Conservation (phyloP, 1,140 invertebrate species). For the Zaprionus inermis region DNA sequence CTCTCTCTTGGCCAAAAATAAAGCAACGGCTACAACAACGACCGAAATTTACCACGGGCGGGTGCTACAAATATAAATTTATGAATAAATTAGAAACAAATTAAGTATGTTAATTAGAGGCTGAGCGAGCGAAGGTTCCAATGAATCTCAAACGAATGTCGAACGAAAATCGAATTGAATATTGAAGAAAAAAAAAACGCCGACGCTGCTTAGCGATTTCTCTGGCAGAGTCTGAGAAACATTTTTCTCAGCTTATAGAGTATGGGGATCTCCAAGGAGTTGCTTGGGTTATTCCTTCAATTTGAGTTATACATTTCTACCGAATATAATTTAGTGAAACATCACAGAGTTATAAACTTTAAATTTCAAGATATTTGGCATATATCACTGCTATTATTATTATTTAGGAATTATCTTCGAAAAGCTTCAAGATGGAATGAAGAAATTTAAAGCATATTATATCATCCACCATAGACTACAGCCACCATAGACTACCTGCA, state of each 20-base stretch:
- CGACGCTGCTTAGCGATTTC: conserved; percentile 51
- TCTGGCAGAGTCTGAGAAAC: conserved; percentile 23
- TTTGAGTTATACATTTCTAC: too few species aligned
- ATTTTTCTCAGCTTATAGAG: background rate
- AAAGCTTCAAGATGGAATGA: background rate
- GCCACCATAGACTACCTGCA: background rate
- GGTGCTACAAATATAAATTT: conserved; percentile 82
- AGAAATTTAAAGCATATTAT: background rate
- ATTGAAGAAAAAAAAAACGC: conserved; percentile 11
- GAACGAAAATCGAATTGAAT: conserved; percentile 13
- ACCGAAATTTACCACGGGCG: conserved; percentile 40
- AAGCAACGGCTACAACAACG: conserved; percentile 37
- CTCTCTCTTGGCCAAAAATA: conserved; percentile 46
- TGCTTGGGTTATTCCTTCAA: too few species aligned
- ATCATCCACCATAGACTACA: background rate
- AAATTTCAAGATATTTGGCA: too few species aligned
- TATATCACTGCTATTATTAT: too few species aligned
- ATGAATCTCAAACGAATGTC: conserved; percentile 23
- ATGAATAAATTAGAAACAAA: conserved; percentile 82
- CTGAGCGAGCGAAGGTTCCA: conserved; percentile 14
- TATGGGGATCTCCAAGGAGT: background rate
- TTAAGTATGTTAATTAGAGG: conserved; percentile 79
- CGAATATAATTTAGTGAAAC: too few species aligned
- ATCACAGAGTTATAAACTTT: too few species aligned
- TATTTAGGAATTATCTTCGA: too few species aligned